Conservation (phyloP, 2,113 vertebrate species). For the Ophthalmolycus amberensis region DNA sequence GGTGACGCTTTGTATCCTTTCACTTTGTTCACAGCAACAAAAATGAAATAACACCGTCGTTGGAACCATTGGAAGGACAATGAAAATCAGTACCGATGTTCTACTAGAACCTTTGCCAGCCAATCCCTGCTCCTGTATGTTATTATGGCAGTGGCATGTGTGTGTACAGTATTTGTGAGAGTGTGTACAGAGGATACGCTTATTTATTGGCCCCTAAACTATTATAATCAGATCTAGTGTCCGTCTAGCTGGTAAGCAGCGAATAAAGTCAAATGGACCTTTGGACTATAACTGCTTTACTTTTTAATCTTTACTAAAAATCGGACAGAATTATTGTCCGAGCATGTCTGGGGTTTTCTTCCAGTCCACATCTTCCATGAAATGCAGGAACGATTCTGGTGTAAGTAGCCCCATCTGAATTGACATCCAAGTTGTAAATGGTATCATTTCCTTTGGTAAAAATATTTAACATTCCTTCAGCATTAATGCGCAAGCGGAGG, state of each 20-base stretch:
- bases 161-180: constrained; percentile 1
- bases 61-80: neutral
- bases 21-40: constrained; percentile 20
- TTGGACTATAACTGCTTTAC: constrained; percentile 14
- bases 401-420: neutral
- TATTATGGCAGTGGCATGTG: too few species aligned
- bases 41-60: constrained; percentile 29
- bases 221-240: constrained; percentile 35
- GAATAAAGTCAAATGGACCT: constrained; percentile 55
- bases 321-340: constrained; percentile 1
- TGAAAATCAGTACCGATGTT: neutral
- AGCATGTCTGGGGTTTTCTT: neutral
- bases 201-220: constrained; percentile 65
- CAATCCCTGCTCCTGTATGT: constrained; percentile 11
- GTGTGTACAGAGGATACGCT: constrained; percentile 1
- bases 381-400: neutral
- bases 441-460: neutral
- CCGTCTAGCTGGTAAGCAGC: constrained; percentile 50
- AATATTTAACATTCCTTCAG: neutral
- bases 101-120: neutral
- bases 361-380: neutral
- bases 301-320: constrained; percentile 9
- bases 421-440: neutral
- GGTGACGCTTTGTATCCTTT: constrained; percentile 3
- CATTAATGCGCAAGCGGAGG: neutral